A percentile compares a stretch with the other conserved stretches of the same genome.
phyloP scores from a whole-genome alignment of 2,888 invertebrate species.

The Atethmia centrago region DNA sequence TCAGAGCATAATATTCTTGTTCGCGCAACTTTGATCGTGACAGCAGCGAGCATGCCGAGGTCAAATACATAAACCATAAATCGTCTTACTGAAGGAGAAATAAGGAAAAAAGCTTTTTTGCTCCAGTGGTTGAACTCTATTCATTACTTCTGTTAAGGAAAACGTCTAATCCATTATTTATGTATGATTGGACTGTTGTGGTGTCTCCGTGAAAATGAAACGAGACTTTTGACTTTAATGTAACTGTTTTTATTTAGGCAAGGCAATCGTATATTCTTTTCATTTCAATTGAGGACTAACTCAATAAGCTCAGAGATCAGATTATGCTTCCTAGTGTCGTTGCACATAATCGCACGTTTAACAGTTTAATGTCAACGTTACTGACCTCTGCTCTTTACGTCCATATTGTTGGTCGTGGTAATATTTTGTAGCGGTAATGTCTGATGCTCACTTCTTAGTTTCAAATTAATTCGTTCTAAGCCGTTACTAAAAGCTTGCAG shows the following conservation, averaged over 20 bases:
- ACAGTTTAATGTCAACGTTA: constrained; percentile 15
- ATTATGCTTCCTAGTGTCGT: constrained; percentile 15
- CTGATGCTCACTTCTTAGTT: constrained; percentile 8
- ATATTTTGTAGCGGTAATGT: constrained; percentile 34
- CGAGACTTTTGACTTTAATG: constrained; percentile 6
- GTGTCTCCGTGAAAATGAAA: constrained; percentile 31
- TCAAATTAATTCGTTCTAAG: constrained; percentile 31
- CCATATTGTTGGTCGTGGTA: constrained; percentile 12
- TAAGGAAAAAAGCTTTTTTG: constrained; percentile 78
- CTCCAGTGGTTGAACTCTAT: constrained; percentile 78
- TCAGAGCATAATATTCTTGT: constrained; percentile 76
- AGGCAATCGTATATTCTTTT: neutral
- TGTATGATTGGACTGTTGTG: constrained; percentile 58
- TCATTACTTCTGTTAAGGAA: constrained; percentile 80
- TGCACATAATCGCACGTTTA: constrained; percentile 8
- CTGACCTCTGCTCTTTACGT: constrained; percentile 35
- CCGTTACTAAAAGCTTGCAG: constrained; percentile 35
- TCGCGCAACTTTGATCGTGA: constrained; percentile 80
- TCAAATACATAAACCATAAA: constrained; percentile 86
- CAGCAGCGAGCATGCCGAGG: constrained; percentile 79
- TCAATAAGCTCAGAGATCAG: neutral
- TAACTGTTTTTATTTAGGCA: constrained; percentile 29
- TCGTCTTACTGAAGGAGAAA: constrained; percentile 79
- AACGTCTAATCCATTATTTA: constrained; percentile 72
- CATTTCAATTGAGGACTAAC: constrained; percentile 10